Evolutionary conservation across 1,140 invertebrate species (phyloP).

Genomic region (Penaeus japonicus): DNA sequence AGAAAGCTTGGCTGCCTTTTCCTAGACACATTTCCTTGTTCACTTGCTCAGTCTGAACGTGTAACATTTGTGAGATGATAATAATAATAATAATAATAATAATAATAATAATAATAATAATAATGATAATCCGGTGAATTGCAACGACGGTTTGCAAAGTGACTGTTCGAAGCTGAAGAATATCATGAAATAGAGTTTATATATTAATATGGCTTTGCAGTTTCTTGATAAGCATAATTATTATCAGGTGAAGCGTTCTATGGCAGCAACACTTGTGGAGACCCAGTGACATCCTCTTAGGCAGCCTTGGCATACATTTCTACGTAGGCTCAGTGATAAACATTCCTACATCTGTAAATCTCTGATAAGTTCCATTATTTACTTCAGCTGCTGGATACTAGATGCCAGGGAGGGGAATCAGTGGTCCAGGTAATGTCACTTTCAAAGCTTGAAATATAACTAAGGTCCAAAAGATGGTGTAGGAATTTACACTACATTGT

Average conservation of each 20-base stretch:
- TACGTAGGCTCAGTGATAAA: constrained; percentile 33
- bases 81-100: no score
- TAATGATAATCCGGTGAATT: no score
- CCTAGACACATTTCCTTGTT: no score
- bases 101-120: no score
- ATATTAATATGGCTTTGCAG: constrained; percentile 17
- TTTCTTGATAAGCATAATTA: constrained; percentile 17
- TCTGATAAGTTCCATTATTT: constrained; percentile 40
- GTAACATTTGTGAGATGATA: no score
- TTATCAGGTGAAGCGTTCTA: constrained; percentile 8
- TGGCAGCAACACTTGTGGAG: constrained; percentile 26
- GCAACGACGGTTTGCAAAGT: no score
- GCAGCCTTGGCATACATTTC: constrained; percentile 23
- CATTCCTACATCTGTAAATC: constrained; percentile 49
- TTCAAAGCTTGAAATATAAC: no score
- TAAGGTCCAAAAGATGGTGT: background rate
- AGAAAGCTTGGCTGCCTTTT: constrained; percentile 6
- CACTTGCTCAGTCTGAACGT: no score
- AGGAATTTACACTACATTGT: no score
- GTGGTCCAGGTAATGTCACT: background rate
- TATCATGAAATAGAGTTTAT: background rate
- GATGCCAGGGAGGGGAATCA: constrained; percentile 29
- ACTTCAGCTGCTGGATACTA: constrained; percentile 4
- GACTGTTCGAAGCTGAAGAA: background rate
- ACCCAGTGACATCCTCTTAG: constrained; percentile 25